Evolutionary conservation across 2,888 invertebrate genomes (phyloP).

Genomic region (Trissolcus brochymenae): DNA sequence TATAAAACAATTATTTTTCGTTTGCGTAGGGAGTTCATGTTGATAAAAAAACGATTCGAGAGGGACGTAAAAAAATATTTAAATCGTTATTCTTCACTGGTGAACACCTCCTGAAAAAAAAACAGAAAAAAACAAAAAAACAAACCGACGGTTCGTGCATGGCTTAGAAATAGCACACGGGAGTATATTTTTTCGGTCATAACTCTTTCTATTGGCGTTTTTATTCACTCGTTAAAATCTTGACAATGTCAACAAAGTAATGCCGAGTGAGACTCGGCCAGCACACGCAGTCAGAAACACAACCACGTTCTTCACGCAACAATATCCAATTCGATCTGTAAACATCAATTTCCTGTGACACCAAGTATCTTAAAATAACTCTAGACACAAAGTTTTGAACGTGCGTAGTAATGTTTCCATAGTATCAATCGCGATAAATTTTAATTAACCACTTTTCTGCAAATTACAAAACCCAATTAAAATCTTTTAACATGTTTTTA

Average conservation of each 20-base stretch:
- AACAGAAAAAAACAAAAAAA: too few species aligned
- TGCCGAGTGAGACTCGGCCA: slow-evolving; percentile 24
- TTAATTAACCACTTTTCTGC: too few species aligned
- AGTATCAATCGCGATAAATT: too few species aligned
- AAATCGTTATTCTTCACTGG: slow-evolving; percentile 21
- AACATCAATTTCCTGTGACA: slow-evolving; percentile 53
- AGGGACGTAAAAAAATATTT: not conserved
- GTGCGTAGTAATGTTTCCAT: not conserved
- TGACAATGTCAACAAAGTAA: slow-evolving; percentile 44
- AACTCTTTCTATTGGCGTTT: slow-evolving; percentile 46
- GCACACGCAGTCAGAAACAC: slow-evolving; percentile 37
- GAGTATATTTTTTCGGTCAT: slow-evolving; percentile 31
- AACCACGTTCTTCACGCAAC: slow-evolving; percentile 47
- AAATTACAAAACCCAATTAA: too few species aligned
- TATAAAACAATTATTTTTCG: slow-evolving; percentile 39
- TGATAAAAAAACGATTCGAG: slow-evolving; percentile 15
- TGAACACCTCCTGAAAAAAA: slow-evolving; percentile 4
- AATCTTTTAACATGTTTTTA: too few species aligned
- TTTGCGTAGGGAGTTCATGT: slow-evolving; percentile 25
- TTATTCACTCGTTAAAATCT: slow-evolving; percentile 48
- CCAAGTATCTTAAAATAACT: slow-evolving; percentile 43
- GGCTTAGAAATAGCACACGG: slow-evolving; percentile 27
- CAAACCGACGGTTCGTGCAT: slow-evolving; percentile 2
- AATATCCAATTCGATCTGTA: slow-evolving; percentile 50
- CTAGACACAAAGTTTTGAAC: slow-evolving; percentile 9